Evolutionary conservation across 2,888 invertebrate genomes (phyloP), one percentile per base, ranked within the genome.

Genomic region (Aricia artaxerxes): DNA sequence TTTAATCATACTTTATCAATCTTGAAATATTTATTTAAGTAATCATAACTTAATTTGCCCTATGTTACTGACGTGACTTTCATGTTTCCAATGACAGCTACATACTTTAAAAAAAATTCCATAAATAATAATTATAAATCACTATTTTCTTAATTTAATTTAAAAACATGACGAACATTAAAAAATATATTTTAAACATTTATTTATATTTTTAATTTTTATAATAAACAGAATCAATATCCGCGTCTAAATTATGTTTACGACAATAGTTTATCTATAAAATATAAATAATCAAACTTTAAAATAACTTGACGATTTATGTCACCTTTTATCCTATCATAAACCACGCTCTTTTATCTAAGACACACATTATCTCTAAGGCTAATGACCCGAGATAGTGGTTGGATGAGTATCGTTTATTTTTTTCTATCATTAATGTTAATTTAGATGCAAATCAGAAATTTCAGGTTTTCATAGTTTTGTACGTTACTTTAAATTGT

Each of bases 361-460:
- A 11, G 5, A 9, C 35, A 69, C 31, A 35, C 13, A 24, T 69
- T 69, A 69, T 69, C 35, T 69, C 4, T 3, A 4, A 40, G 69
- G 69, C 69, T 38, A 69, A 69, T 69, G 69, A 69, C 69, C 69
- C 35, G 69, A 35, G 69, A 69, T 38, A 69, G 69, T 69, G 35
- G 69, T 69, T 38, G 13, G 69, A 69, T 69, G 35, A 2, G 69
- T 69, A 38, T 69, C 35, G 35, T 35, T 35, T 69, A 38, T 69
- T 69, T 69, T 69, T 69, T 4, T 69, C 16, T 49, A 11, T 11
- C 31, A 64, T 38, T 69, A 69, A 69, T 64, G 64, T 69, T 69
- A 38, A 35, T 69, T 69, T 69, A 38, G 13, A 69, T 69, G 38
- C 35, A 69, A 69, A 69, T 69, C 6, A 13, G 38, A 64, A 38